These are phyloP conservation scores for Symphodus melops DNA, from an alignment of 2,113 vertebrate species.

Conservation along the genomic window DNA sequence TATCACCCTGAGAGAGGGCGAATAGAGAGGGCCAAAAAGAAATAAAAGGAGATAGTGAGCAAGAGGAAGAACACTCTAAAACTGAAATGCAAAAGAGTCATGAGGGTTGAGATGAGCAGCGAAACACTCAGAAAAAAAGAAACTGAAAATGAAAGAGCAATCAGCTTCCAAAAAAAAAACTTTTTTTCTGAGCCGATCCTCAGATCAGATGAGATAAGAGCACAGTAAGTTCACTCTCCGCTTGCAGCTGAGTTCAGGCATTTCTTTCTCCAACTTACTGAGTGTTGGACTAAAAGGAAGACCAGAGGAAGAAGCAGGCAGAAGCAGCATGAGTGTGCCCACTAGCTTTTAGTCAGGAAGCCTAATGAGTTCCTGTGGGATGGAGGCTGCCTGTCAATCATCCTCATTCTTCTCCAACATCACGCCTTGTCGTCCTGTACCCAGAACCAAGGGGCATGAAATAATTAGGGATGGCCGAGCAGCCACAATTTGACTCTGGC, in stretches of 20 bases:
- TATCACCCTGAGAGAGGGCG: slow-evolving; percentile 76
- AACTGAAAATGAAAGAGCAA: slow-evolving; percentile 78
- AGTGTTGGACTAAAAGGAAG: slow-evolving; percentile 83
- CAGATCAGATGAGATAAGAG: slow-evolving; percentile 83
- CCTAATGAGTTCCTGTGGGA: slow-evolving; percentile 89
- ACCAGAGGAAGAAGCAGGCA: slow-evolving; percentile 77
- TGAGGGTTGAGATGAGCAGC: slow-evolving; percentile 61
- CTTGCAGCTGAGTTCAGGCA: slow-evolving; percentile 76
- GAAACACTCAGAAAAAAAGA: slow-evolving; percentile 67
- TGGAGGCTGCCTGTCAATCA: slow-evolving; percentile 83
- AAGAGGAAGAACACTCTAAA: slow-evolving; percentile 68
- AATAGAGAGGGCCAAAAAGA: slow-evolving; percentile 69
- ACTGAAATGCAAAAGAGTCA: slow-evolving; percentile 75
- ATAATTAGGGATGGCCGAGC: slow-evolving; percentile 84
- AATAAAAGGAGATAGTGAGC: slow-evolving; percentile 66
- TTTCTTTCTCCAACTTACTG: slow-evolving; percentile 80
- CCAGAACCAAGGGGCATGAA: slow-evolving; percentile 85
- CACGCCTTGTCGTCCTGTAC: slow-evolving; percentile 68
- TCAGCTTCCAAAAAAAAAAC: slow-evolving; percentile 49
- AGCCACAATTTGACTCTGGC: slow-evolving; percentile 59
- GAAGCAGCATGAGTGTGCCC: slow-evolving; percentile 82
- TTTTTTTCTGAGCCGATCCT: slow-evolving; percentile 73
- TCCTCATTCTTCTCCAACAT: slow-evolving; percentile 72
- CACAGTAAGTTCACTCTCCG: slow-evolving; percentile 71
- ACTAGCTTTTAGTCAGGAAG: slow-evolving; percentile 86